Percentiles rank a stretch among this genome's conserved stretches.
phyloP scores from a whole-genome alignment of 1,140 invertebrate genomes.

The roundworm (Caenorhabditis elegans) region WBcel235 BX284603.4:4780501-4781000 shows the following conservation, averaged over 20 bases:
- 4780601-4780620: neutral
- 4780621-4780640: neutral
- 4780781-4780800: neutral
- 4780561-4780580: neutral
- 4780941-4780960: neutral
- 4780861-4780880: neutral
- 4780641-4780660: neutral
- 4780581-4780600: neutral
- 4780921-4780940: too few relatives aligned
- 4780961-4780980: neutral
- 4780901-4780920: neutral
- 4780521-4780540: slow-evolving; percentile 1
- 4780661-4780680: neutral
- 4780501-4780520: neutral
- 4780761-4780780: neutral
- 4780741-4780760: neutral
- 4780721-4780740: neutral
- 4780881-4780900: neutral
- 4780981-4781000: neutral
- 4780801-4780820: neutral
- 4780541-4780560: neutral
- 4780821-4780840: neutral
- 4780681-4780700: neutral
- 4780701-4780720: neutral
- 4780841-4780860: neutral